phyloP scores from a whole-genome alignment of 2,797 vertebrate species.

The Crocidura indochinensis region DNA sequence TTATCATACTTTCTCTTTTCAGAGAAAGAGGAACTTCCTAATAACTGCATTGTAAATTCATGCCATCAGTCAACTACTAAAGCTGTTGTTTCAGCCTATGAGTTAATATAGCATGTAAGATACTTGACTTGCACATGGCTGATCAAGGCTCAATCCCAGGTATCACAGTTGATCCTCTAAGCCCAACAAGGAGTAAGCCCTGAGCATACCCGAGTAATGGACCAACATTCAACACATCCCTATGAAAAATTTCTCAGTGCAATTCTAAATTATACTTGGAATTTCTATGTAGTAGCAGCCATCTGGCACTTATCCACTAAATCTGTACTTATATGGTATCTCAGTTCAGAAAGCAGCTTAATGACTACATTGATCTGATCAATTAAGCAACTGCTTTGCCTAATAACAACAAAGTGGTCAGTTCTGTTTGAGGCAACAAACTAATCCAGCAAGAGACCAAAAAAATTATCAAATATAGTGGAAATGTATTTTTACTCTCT shows the following conservation, averaged over 20 bases:
- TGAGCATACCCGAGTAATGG: too few species aligned
- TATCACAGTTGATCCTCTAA: too few species aligned
- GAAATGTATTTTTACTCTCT: background rate
- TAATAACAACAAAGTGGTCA: background rate
- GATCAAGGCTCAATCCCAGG: too few species aligned
- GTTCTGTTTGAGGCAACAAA: background rate
- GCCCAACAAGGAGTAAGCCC: too few species aligned
- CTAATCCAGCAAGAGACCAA: background rate
- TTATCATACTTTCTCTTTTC: constrained; percentile 20
- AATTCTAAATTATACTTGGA: constrained; percentile 5
- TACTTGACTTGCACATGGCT: too few species aligned
- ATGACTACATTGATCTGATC: constrained; percentile 16
- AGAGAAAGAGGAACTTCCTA: background rate
- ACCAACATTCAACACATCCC: too few species aligned
- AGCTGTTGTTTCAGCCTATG: too few species aligned
- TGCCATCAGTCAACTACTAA: too few species aligned
- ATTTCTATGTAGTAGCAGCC: background rate
- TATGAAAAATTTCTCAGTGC: background rate
- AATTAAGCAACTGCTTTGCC: background rate
- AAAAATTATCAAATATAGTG: background rate
- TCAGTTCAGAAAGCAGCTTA: constrained; percentile 20
- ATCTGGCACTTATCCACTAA: background rate
- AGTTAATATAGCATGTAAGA: too few species aligned
- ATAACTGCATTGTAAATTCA: background rate
- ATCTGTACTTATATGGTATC: constrained; percentile 29